Evolutionary conservation across 2,797 vertebrate genomes (phyloP), one percentile per base, ranked within the genome.

Genomic region (Spinus olivaceus): DNA sequence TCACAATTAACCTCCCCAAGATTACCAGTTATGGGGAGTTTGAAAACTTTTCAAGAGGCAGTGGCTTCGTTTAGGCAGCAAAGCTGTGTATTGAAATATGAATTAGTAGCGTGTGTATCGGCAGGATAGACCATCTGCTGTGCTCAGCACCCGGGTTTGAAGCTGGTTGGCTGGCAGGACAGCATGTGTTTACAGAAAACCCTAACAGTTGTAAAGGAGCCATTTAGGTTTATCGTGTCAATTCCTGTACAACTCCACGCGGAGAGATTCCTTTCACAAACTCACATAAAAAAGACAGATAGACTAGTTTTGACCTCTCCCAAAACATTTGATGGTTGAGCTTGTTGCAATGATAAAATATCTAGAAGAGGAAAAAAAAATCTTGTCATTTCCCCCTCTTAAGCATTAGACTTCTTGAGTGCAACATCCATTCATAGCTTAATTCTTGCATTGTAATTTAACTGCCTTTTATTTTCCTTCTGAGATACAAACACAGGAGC

Each of bases 101-200:
- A 96, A 96, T 96, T 96, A 97, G 95, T 83, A 88, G 93, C 3
- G 54, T 95, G 94, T 78, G 93, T 95, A 94, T 96, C 82, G 7
- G 88, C 95, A 94, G 91, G 95, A 83, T 94, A 83, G 95, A 96
- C 96, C 95, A 97, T 97, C 95, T 97, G 95, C 95, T 92, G 74
- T 91, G 92, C 94, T 95, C 90, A 95, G 96, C 95, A 96, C 95
- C 91, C 89, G 85, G 87, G 51, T 95, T 95, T 95, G 95, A 97
- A 97, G 96, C 96, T 95, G 95, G 96, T 96, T 97, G 96, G 96
- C 96, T 96, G 95, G 95, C 95, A 96, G 95, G 95, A 97, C 96
- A 96, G 96, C 94, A 96, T 96, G 95, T 97, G 95, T 96, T 96
- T 97, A 97, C 95, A 97, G 96, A 96, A 97, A 96, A 97, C 95